phyloP scores from a whole-genome alignment of 2,888 invertebrate genomes.

The Orchesellides sinensis region DNA sequence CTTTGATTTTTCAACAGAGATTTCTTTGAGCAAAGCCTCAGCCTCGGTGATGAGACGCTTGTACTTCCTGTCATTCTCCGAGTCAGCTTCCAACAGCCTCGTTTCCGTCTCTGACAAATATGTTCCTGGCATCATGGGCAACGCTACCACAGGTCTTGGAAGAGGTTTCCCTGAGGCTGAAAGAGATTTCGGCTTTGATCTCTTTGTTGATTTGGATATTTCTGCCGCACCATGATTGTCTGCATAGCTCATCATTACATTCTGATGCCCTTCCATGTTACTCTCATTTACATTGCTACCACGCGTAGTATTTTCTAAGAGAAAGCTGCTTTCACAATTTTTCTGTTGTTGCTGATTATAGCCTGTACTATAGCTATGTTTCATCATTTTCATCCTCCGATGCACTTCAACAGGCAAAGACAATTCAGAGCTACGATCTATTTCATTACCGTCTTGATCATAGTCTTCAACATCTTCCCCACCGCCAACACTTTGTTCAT shows the following conservation, averaged over 20 bases:
- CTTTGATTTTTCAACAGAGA: conserved; percentile 70
- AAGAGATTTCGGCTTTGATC: conserved; percentile 70
- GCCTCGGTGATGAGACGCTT: conserved; percentile 72
- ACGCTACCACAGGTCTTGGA: conserved; percentile 65
- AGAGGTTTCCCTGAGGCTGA: conserved; percentile 54
- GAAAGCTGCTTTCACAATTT: conserved; percentile 8
- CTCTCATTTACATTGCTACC: conserved; percentile 2
- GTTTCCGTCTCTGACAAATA: conserved; percentile 74
- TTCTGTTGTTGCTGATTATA: background rate
- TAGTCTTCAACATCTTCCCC: conserved; percentile 59
- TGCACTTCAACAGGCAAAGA: conserved; percentile 40
- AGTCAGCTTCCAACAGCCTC: conserved; percentile 69
- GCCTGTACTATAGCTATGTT: conserved; percentile 19
- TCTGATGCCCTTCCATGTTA: conserved; percentile 18
- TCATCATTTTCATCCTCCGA: conserved; percentile 21
- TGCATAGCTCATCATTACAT: conserved; percentile 28
- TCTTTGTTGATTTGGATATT: conserved; percentile 61
- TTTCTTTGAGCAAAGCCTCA: conserved; percentile 72
- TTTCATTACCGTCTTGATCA: conserved; percentile 36
- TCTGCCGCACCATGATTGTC: conserved; percentile 19
- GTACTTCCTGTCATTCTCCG: conserved; percentile 71
- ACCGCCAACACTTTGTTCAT: conserved; percentile 65
- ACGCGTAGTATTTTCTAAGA: background rate
- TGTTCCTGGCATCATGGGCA: conserved; percentile 70
- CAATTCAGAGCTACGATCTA: conserved; percentile 21